Conservation (phyloP, 2,888 invertebrate species). For the Dorcus parallelipipedus region DNA sequence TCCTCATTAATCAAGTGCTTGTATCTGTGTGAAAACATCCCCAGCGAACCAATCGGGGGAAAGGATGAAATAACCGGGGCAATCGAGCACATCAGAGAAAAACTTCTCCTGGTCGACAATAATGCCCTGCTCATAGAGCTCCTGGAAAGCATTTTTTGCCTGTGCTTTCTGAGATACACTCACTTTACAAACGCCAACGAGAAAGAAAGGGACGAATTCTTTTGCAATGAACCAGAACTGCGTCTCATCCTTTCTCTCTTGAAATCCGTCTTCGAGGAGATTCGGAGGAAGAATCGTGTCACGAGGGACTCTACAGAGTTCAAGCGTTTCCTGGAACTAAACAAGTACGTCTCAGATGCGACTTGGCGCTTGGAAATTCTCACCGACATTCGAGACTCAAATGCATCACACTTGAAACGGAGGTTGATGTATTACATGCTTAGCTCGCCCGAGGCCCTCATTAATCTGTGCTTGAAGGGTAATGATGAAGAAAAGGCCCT, state of each 20-base stretch:
- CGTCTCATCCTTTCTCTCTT: constrained; percentile 58
- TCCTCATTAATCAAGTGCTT: no score
- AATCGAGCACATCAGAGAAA: constrained; percentile 51
- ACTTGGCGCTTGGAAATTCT: constrained; percentile 71
- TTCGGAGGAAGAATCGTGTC: constrained; percentile 46
- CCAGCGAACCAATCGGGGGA: constrained; percentile 35
- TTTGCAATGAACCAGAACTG: constrained; percentile 59
- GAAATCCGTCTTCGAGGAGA: constrained; percentile 54
- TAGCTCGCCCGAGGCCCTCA: constrained; percentile 69
- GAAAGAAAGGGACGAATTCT: constrained; percentile 50
- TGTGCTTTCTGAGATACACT: constrained; percentile 54
- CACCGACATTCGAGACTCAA: constrained; percentile 53
- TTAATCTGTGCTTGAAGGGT: constrained; percentile 72
- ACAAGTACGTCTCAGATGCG: constrained; percentile 62
- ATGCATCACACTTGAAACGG: constrained; percentile 29
- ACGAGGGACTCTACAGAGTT: constrained; percentile 41
- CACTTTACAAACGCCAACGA: constrained; percentile 25
- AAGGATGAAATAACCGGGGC: constrained; percentile 47
- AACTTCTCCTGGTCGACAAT: constrained; percentile 52
- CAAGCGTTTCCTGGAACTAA: constrained; percentile 39
- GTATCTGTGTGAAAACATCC: constrained; percentile 3
- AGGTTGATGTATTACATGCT: constrained; percentile 65
- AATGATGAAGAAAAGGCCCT: constrained; percentile 71
- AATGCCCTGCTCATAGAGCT: constrained; percentile 57
- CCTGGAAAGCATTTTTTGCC: constrained; percentile 69